A percentile compares a stretch with the other conserved stretches of the same genome.
phyloP scores from a whole-genome alignment of 2,113 vertebrate species.

The Austrofundulus limnaeus region DNA sequence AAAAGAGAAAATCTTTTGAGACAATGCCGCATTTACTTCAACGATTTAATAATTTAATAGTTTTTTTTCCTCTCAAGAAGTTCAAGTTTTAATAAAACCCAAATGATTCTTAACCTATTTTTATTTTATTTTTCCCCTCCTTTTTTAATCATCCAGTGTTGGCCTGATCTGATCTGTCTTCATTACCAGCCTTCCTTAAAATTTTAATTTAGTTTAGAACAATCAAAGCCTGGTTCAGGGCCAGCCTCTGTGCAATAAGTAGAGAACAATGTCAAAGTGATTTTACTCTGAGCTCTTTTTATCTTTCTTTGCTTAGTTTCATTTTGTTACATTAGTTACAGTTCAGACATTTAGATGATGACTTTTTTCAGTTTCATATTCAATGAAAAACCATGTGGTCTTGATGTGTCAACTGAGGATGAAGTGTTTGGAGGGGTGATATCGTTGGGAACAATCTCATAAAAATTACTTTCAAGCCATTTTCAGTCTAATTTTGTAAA shows the following conservation, averaged over 20 bases:
- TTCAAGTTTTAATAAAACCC: background rate
- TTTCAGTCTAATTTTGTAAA: no score
- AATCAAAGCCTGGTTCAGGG: constrained; percentile 45
- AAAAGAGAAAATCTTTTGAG: background rate
- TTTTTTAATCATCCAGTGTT: constrained; percentile 27
- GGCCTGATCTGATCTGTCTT: constrained; percentile 51
- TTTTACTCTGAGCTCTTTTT: constrained; percentile 34
- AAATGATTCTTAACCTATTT: constrained; percentile 1
- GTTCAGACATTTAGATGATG: constrained; percentile 17
- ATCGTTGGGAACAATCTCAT: no score
- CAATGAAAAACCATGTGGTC: background rate
- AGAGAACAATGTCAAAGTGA: constrained; percentile 29
- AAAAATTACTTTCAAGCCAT: no score
- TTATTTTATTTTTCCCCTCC: background rate
- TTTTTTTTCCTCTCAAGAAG: background rate
- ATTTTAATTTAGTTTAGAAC: constrained; percentile 53
- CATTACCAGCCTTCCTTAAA: constrained; percentile 51
- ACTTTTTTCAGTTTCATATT: background rate
- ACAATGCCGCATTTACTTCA: background rate
- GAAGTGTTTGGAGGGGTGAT: no score
- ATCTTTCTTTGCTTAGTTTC: constrained; percentile 17
- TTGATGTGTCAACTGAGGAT: no score
- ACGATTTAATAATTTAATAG: background rate
- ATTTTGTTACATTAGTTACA: constrained; percentile 9
- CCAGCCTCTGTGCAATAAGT: background rate